Percentiles rank a stretch among this genome's conserved stretches.
These are phyloP conservation scores for Iphiclides podalirius DNA, from an alignment of 2,888 invertebrate species.

Conservation along the genomic window DNA sequence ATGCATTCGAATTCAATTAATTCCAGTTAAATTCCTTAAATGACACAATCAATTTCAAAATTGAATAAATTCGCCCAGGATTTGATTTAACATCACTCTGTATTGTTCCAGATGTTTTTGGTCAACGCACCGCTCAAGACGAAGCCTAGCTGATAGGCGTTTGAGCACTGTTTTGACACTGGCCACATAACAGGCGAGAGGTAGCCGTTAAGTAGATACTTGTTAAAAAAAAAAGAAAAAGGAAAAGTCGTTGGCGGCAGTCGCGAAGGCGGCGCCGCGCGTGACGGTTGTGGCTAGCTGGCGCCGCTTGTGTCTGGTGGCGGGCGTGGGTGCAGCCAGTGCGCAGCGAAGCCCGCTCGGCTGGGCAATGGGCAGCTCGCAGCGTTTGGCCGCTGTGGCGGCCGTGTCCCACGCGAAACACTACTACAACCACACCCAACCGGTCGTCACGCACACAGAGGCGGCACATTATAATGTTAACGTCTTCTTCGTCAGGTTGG, in stretches of 20 bases:
- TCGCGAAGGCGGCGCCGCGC: slow-evolving; percentile 58
- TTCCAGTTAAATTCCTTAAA: slow-evolving; percentile 24
- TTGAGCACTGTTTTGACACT: slow-evolving; percentile 26
- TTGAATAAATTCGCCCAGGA: slow-evolving; percentile 25
- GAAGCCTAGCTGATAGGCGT: slow-evolving; percentile 34
- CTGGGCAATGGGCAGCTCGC: slow-evolving; percentile 84
- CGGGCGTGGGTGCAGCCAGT: slow-evolving; percentile 54
- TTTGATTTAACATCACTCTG: slow-evolving; percentile 21
- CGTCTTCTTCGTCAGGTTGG: slow-evolving; percentile 89
- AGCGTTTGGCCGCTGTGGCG: slow-evolving; percentile 81
- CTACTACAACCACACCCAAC: slow-evolving; percentile 70
- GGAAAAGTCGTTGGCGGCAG: slow-evolving; percentile 44
- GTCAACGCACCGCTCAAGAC: slow-evolving; percentile 26
- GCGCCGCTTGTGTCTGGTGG: slow-evolving; percentile 60
- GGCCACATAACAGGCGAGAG: slow-evolving; percentile 34
- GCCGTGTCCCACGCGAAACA: slow-evolving; percentile 69
- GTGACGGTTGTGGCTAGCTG: slow-evolving; percentile 64
- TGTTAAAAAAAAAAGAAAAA: slow-evolving; percentile 27
- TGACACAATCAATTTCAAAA: slow-evolving; percentile 30
- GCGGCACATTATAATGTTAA: slow-evolving; percentile 72
- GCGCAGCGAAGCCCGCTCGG: slow-evolving; percentile 76
- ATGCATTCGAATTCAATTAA: slow-evolving; percentile 10
- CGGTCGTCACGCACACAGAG: slow-evolving; percentile 54
- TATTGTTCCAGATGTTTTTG: slow-evolving; percentile 53
- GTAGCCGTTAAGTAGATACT: slow-evolving; percentile 18